Conservation (phyloP, 1,140 invertebrate species). For the Micrasema minimum region DNA sequence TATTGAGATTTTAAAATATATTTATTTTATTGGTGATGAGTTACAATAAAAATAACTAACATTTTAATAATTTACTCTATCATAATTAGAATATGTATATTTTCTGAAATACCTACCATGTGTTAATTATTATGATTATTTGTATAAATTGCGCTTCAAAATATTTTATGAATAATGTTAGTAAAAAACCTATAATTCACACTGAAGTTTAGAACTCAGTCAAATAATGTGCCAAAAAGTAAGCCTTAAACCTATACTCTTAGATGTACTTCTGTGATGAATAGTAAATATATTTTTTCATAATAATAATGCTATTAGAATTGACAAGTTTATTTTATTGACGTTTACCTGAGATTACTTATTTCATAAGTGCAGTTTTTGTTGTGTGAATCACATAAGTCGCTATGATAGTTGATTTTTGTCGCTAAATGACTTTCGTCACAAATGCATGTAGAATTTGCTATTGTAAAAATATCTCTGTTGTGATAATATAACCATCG, state of each 20-base stretch:
- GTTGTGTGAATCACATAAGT: constrained; percentile 1
- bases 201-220: constrained; percentile 43
- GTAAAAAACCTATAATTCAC: constrained; percentile 14
- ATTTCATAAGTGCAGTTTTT: constrained; percentile 27
- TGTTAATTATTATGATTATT: constrained; percentile 18
- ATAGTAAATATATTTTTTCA: constrained; percentile 51
- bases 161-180: constrained; percentile 10
- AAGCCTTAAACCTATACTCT: constrained; percentile 46
- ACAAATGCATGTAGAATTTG: constrained; percentile 1
- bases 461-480: neutral
- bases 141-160: constrained; percentile 2
- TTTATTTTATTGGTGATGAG: constrained; percentile 8
- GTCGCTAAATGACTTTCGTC: constrained; percentile 1
- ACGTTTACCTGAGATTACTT: constrained; percentile 30
- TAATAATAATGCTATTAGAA: constrained; percentile 43
- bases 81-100: constrained; percentile 21
- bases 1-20: constrained; percentile 3
- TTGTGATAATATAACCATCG: constrained; percentile 19
- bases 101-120: constrained; percentile 25
- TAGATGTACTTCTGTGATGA: constrained; percentile 48
- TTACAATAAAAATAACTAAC: constrained; percentile 30
- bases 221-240: constrained; percentile 49
- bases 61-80: constrained; percentile 8
- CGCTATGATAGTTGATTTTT: constrained; percentile 8
- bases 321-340: constrained; percentile 43